These are phyloP conservation scores for Bombyx mandarina DNA, from an alignment of 1,140 invertebrate species.

Conservation along the genomic window DNA sequence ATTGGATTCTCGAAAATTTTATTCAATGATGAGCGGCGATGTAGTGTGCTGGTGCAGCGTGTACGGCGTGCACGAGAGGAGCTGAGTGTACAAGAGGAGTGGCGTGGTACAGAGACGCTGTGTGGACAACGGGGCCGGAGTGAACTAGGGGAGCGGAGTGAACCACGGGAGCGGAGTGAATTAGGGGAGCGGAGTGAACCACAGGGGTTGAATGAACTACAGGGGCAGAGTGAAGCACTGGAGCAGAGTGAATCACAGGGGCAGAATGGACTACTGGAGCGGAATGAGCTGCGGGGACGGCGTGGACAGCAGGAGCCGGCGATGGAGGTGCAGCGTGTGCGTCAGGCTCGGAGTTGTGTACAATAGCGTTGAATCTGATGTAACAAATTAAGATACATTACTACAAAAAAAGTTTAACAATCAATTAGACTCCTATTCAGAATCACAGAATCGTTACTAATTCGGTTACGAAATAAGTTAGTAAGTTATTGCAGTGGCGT, in stretches of 20 bases:
- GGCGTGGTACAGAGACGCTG: conserved; percentile 20
- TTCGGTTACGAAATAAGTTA: background rate
- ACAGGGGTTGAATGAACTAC: conserved; percentile 27
- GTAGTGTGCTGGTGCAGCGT: conserved; percentile 19
- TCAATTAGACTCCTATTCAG: background rate
- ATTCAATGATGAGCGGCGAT: conserved; percentile 36
- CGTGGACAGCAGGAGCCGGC: conserved; percentile 21
- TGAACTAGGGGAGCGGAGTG: conserved; percentile 21
- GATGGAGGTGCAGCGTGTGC: conserved; percentile 18
- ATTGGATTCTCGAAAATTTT: background rate
- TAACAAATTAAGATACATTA: too few species aligned
- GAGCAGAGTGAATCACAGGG: conserved; percentile 19
- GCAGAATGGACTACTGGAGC: conserved; percentile 34
- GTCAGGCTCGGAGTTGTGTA: conserved; percentile 45
- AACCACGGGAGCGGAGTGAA: conserved; percentile 19
- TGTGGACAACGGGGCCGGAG: conserved; percentile 17
- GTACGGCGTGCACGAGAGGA: conserved; percentile 16
- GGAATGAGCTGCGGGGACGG: conserved; percentile 19
- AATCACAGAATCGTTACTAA: background rate
- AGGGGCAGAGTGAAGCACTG: conserved; percentile 36
- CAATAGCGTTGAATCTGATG: conserved; percentile 56
- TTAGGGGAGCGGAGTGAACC: conserved; percentile 25
- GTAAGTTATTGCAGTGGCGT: too few species aligned
- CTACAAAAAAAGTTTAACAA: background rate
- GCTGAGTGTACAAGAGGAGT: conserved; percentile 23